phyloP scores from a whole-genome alignment of 2,797 vertebrate genomes.

The Sebastes trivittatus region DNA sequence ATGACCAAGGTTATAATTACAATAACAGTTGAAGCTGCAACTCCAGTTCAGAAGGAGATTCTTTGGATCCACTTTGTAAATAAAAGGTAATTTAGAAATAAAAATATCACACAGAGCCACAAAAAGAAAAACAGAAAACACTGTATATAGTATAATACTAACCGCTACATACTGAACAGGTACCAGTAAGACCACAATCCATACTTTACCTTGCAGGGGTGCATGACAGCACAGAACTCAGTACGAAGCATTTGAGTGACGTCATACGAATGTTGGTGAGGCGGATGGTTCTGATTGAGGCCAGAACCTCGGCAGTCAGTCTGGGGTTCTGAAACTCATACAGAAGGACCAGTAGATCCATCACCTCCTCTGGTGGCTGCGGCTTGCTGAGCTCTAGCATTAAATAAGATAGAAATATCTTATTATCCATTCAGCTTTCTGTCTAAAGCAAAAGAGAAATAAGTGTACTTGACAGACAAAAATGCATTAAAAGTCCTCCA shows the following conservation, averaged over 20 bases:
- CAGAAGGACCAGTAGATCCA: conserved; percentile 94
- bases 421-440: not conserved
- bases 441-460: not conserved
- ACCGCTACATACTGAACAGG: not conserved
- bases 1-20: not conserved
- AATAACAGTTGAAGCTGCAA: not conserved
- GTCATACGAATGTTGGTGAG: conserved; percentile 91
- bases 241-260: conserved; percentile 90
- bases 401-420: not conserved
- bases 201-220: conserved; percentile 75
- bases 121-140: not conserved
- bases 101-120: too few relatives aligned
- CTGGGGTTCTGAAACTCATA: conserved; percentile 96
- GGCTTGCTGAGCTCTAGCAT: conserved; percentile 79
- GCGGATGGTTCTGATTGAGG: conserved; percentile 85
- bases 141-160: not conserved
- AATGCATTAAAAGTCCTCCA: not conserved
- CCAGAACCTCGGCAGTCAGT: conserved; percentile 89
- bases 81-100: not conserved
- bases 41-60: not conserved
- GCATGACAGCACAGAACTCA: conserved; percentile 88
- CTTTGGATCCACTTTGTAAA: not conserved
- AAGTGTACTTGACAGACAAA: not conserved
- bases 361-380: conserved; percentile 90
- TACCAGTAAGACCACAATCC: not conserved